Evolutionary conservation across 2,113 vertebrate genomes (phyloP).

Genomic region (Antechinus stuartii): DNA sequence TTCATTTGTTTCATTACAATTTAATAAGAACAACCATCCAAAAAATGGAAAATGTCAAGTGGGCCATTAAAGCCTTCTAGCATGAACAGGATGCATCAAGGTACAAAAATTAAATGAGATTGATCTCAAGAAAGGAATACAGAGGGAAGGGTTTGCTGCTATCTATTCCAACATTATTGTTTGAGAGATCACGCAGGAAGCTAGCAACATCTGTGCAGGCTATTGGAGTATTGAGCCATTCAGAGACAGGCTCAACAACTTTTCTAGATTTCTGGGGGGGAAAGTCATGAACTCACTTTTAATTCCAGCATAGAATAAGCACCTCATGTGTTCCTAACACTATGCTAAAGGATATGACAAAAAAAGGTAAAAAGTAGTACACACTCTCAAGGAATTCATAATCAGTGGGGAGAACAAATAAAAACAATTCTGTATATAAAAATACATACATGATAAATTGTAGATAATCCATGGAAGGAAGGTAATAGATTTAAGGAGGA

Average conservation of each 20-base stretch:
- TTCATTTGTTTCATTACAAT: conserved; percentile 71
- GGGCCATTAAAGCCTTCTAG: conserved; percentile 57
- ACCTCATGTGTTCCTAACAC: fast-evolving
- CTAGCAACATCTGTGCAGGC: background rate
- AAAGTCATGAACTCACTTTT: fast-evolving
- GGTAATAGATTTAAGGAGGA: no score
- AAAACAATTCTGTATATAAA: background rate
- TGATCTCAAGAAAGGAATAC: background rate
- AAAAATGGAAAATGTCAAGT: conserved; percentile 69
- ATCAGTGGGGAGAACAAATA: background rate
- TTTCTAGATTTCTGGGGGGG: background rate
- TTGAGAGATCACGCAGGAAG: background rate
- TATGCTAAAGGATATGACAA: background rate
- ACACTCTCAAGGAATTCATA: background rate
- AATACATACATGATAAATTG: background rate
- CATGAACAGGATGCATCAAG: conserved; percentile 46
- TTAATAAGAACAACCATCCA: conserved; percentile 57
- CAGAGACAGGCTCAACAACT: background rate
- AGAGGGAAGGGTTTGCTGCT: background rate
- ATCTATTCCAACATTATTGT: background rate
- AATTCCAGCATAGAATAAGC: background rate
- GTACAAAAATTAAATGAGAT: conserved; percentile 57
- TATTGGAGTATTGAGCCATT: fast-evolving
- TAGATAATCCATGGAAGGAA: background rate
- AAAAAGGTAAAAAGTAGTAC: background rate